Evolutionary conservation across 2,888 invertebrate species (phyloP).

Genomic region (Meta bourneti): DNA sequence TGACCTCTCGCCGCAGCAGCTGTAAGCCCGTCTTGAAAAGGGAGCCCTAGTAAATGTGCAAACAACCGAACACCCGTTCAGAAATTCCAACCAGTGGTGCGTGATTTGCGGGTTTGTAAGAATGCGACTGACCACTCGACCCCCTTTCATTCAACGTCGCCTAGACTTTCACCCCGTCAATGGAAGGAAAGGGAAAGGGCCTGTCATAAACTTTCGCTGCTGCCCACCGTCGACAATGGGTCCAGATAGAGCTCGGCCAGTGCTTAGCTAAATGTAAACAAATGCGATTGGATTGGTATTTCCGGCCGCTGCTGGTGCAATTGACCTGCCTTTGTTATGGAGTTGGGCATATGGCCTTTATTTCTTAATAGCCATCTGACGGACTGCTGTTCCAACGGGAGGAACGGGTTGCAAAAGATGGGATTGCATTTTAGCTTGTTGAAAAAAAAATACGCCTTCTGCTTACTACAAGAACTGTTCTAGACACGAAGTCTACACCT

Average conservation of each 20-base stretch:
- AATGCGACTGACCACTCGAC: conserved; percentile 31
- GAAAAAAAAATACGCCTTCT: too few relatives aligned
- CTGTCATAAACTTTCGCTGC: conserved; percentile 2
- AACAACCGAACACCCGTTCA: conserved; percentile 7
- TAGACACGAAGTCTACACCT: too few relatives aligned
- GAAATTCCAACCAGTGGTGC: conserved; percentile 14
- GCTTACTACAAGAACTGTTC: too few relatives aligned
- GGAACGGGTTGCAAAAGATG: too few relatives aligned
- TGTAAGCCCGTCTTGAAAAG: background rate
- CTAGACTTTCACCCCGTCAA: background rate
- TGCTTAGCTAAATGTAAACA: too few relatives aligned
- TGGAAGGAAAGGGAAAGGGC: background rate
- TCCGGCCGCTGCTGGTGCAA: background rate
- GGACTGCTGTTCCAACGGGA: too few relatives aligned
- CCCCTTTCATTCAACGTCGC: conserved; percentile 15
- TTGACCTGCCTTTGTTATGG: too few relatives aligned
- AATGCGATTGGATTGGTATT: background rate
- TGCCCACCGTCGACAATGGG: background rate
- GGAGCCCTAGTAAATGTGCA: background rate
- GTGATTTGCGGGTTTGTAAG: conserved; percentile 3
- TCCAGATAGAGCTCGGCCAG: background rate
- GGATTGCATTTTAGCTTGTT: too few relatives aligned
- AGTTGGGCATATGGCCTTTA: too few relatives aligned
- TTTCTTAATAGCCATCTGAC: too few relatives aligned
- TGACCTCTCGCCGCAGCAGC: background rate